A percentile compares a stretch with the other conserved stretches of the same genome.
Evolutionary conservation across 2,113 vertebrate genomes (phyloP).

Genomic region (Daboia siamensis): DNA sequence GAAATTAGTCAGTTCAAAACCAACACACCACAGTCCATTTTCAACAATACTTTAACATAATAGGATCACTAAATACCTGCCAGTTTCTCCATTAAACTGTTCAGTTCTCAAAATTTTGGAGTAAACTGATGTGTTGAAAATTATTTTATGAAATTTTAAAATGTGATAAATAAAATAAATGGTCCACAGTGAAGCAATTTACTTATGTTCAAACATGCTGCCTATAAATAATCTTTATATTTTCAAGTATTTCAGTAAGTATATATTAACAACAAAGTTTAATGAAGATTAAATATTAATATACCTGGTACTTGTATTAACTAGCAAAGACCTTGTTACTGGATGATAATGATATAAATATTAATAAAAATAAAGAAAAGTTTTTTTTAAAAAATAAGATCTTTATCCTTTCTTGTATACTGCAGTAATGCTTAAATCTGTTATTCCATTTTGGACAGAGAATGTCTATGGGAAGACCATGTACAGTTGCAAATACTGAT

Average conservation of each 20-base stretch:
- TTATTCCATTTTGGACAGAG: background rate
- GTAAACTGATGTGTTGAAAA: background rate
- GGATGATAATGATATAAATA: background rate
- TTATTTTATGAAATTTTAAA: background rate
- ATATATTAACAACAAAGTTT: background rate
- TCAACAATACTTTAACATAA: background rate
- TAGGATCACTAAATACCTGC: background rate
- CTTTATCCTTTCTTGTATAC: background rate
- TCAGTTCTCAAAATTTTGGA: background rate
- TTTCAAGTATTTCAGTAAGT: background rate
- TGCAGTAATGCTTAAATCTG: background rate
- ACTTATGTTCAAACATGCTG: background rate
- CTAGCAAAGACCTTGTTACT: background rate
- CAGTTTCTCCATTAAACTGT: background rate
- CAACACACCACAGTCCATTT: background rate
- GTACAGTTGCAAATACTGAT: background rate
- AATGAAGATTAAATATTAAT: background rate
- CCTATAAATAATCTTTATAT: background rate
- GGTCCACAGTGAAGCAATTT: background rate
- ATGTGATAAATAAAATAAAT: background rate
- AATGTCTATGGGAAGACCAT: background rate
- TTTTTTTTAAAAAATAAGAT: background rate
- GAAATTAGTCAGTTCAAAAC: background rate
- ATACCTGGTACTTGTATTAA: background rate
- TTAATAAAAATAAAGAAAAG: background rate